Percentiles rank a stretch among this genome's conserved stretches.
These are phyloP conservation scores for Heliornis fulica DNA, from an alignment of 2,113 vertebrate genomes.

Conservation along the genomic window DNA sequence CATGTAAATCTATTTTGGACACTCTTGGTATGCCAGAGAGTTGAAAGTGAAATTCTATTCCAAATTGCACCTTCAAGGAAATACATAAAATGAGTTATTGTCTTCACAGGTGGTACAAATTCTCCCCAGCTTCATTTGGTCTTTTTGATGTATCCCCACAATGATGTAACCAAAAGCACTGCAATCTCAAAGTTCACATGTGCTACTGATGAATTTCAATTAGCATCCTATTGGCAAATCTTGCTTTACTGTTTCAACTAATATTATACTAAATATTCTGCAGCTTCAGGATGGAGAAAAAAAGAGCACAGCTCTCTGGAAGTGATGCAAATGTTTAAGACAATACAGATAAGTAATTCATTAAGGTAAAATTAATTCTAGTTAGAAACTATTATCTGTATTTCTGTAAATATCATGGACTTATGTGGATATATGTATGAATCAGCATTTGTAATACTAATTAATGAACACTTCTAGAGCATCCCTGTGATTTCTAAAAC, in stretches of 20 bases:
- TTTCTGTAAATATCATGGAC: background rate
- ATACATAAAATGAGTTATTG: background rate
- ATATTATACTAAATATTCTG: background rate
- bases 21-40: background rate
- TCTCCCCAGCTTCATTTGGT: background rate
- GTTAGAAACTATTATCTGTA: background rate
- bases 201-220: background rate
- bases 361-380: background rate
- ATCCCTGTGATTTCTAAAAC: background rate
- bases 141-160: background rate
- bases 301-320: background rate
- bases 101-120: background rate
- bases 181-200: rapidly evolving
- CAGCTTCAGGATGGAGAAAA: background rate
- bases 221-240: background rate
- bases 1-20: background rate
- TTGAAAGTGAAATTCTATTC: background rate
- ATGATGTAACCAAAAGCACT: rapidly evolving
- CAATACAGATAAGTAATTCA: background rate
- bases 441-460: background rate
- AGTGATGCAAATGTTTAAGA: background rate
- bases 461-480: background rate
- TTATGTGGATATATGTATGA: rapidly evolving
- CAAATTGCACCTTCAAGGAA: background rate
- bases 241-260: background rate